Percentiles rank a stretch among this genome's conserved stretches.
Evolutionary conservation across 2,888 invertebrate species (phyloP).

Genomic region (Andrena bicolor): DNA sequence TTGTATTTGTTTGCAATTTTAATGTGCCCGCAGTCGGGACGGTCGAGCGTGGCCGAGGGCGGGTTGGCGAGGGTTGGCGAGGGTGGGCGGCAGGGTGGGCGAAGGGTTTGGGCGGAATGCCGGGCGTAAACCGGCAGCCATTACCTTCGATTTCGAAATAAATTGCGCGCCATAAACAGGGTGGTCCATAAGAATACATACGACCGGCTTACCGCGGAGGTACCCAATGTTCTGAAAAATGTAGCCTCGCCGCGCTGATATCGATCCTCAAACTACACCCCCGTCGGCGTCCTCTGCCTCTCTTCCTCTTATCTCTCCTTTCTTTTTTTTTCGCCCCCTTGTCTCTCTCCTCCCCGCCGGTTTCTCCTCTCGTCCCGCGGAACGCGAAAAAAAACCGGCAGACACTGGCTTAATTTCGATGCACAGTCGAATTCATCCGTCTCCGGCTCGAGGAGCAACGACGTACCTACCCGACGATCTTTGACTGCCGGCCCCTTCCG

Average conservation of each 20-base stretch:
- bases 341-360: slow-evolving; percentile 49
- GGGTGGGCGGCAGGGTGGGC: slow-evolving; percentile 26
- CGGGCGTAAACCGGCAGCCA: slow-evolving; percentile 82
- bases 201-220: slow-evolving; percentile 81
- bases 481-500: slow-evolving; percentile 52
- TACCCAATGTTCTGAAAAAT: slow-evolving; percentile 79
- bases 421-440: slow-evolving; percentile 62
- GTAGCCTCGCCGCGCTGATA: slow-evolving; percentile 74
- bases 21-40: slow-evolving; percentile 75
- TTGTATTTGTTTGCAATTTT: slow-evolving; percentile 83
- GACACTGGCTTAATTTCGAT: slow-evolving; percentile 66
- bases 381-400: slow-evolving; percentile 29
- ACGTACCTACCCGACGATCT: slow-evolving; percentile 56
- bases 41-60: slow-evolving; percentile 37
- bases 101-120: slow-evolving; percentile 60
- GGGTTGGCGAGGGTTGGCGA: slow-evolving; percentile 33
- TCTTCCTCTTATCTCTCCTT: slow-evolving; percentile 30
- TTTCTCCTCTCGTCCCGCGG: slow-evolving; percentile 19
- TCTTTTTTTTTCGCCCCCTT: slow-evolving; percentile 22
- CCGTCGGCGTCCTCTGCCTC: slow-evolving; percentile 26
- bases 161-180: slow-evolving; percentile 84
- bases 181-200: slow-evolving; percentile 84
- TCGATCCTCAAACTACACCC: slow-evolving; percentile 68
- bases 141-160: slow-evolving; percentile 84
- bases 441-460: slow-evolving; percentile 38